Conservation (phyloP, 2,888 invertebrate genomes). For the Malachius bipustulatus region DNA sequence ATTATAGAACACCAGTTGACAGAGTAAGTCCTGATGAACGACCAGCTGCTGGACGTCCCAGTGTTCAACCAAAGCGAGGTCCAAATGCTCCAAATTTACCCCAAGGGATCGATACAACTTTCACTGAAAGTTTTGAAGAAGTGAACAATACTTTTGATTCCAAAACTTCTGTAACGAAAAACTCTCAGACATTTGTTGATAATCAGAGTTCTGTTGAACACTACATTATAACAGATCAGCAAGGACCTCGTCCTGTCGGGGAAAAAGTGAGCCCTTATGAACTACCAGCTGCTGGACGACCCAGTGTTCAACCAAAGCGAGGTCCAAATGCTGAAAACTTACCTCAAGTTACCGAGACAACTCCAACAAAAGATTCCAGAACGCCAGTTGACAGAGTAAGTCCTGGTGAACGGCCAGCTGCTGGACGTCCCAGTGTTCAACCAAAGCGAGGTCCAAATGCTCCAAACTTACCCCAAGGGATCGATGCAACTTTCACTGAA, state of each 20-base stretch:
- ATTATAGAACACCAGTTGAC: neutral
- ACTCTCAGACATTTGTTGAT: constrained; percentile 20
- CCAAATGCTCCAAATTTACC: too few species aligned
- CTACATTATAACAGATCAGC: constrained; percentile 11
- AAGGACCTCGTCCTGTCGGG: neutral
- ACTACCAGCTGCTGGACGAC: constrained; percentile 1
- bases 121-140: constrained; percentile 15
- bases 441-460: too few species aligned
- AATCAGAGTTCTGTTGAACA: constrained; percentile 17
- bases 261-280: too few species aligned
- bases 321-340: too few species aligned
- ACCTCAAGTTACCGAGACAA: neutral
- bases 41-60: too few species aligned
- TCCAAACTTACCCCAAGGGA: too few species aligned
- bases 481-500: constrained; percentile 12
- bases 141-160: constrained; percentile 16
- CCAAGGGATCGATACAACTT: constrained; percentile 11
- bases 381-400: too few species aligned
- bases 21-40: too few species aligned
- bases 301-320: too few species aligned
- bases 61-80: too few species aligned
- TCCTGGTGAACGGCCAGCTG: too few species aligned
- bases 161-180: constrained; percentile 16
- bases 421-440: too few species aligned
- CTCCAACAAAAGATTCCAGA: constrained; percentile 7